Percentiles rank a stretch among this genome's conserved stretches.
Evolutionary conservation across 2,797 vertebrate genomes (phyloP).

Genomic region (Macroramphosus scolopax): DNA sequence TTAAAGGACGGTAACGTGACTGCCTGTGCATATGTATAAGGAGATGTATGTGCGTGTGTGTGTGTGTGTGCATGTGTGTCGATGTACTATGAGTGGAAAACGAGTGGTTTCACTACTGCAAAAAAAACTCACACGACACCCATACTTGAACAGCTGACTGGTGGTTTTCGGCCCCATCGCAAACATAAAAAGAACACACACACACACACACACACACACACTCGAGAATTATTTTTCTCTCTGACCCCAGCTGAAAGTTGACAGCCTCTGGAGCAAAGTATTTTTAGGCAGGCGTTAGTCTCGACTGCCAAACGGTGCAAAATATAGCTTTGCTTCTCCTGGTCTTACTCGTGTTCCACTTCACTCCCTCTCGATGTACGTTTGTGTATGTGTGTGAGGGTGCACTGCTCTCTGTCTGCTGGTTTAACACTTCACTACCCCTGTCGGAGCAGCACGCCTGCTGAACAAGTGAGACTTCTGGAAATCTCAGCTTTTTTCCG

Average conservation of each 20-base stretch:
- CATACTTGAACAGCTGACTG: slow-evolving; percentile 63
- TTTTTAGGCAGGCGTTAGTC: slow-evolving; percentile 74
- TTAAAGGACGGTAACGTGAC: slow-evolving; percentile 55
- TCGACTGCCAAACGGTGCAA: slow-evolving; percentile 65
- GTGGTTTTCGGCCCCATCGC: slow-evolving; percentile 40
- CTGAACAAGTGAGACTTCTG: slow-evolving; percentile 39
- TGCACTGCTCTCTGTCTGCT: too few species aligned
- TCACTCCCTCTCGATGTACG: slow-evolving; percentile 13
- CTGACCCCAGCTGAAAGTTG: slow-evolving; percentile 67
- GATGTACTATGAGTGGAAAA: slow-evolving; percentile 30
- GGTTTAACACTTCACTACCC: too few species aligned
- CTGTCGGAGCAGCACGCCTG: slow-evolving; percentile 16
- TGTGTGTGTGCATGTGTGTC: slow-evolving; percentile 6
- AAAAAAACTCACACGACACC: slow-evolving; percentile 57
- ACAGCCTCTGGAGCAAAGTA: slow-evolving; percentile 64
- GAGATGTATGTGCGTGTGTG: slow-evolving; percentile 9
- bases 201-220: slow-evolving; percentile 16
- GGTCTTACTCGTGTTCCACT: slow-evolving; percentile 37
- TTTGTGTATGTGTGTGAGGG: slow-evolving; percentile 1
- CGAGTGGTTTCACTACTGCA: slow-evolving; percentile 53
- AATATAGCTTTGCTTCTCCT: slow-evolving; percentile 66
- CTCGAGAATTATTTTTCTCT: slow-evolving; percentile 47
- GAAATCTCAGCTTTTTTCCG: slow-evolving; percentile 55
- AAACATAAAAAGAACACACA: slow-evolving; percentile 41
- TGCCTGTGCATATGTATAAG: slow-evolving; percentile 11